Conservation (phyloP, 2,888 invertebrate genomes). For the Dichetophora obliterata region DNA sequence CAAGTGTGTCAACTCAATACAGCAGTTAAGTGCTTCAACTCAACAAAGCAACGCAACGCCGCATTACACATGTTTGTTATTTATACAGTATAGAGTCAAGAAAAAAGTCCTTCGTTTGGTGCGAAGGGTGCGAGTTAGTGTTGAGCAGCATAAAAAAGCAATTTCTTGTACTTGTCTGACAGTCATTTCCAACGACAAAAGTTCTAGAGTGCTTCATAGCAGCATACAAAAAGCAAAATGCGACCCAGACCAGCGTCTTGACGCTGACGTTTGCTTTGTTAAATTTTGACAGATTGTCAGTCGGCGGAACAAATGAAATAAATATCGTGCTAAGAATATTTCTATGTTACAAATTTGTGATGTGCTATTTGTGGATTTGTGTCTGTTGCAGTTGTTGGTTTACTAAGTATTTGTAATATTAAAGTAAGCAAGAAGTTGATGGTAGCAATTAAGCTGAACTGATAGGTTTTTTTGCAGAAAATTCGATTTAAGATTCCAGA, state of each 20-base stretch:
- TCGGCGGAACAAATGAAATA: conserved; percentile 29
- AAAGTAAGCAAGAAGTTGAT: too few species aligned
- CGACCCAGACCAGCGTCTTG: not conserved
- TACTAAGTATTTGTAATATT: too few species aligned
- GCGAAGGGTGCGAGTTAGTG: not conserved
- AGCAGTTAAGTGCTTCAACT: too few species aligned
- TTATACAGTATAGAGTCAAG: not conserved
- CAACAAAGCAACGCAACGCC: too few species aligned
- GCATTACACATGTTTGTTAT: too few species aligned
- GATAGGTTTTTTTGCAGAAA: too few species aligned
- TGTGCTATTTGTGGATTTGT: not conserved
- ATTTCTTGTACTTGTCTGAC: conserved; percentile 1
- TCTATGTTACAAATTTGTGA: conserved; percentile 18
- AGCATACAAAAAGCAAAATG: too few species aligned
- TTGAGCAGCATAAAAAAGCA: not conserved
- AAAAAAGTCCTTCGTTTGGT: not conserved
- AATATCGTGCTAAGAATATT: conserved; percentile 19
- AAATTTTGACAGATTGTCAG: conserved; percentile 36
- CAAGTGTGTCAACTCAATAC: too few species aligned
- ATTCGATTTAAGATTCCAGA: too few species aligned
- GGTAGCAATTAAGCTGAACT: too few species aligned
- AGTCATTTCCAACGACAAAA: not conserved
- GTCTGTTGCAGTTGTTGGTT: not conserved
- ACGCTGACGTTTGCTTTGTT: conserved; percentile 2
- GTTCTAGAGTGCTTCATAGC: not conserved